These are phyloP conservation scores for Bostrychus sinensis DNA, from an alignment of 2,113 vertebrate species.

Conservation along the genomic window DNA sequence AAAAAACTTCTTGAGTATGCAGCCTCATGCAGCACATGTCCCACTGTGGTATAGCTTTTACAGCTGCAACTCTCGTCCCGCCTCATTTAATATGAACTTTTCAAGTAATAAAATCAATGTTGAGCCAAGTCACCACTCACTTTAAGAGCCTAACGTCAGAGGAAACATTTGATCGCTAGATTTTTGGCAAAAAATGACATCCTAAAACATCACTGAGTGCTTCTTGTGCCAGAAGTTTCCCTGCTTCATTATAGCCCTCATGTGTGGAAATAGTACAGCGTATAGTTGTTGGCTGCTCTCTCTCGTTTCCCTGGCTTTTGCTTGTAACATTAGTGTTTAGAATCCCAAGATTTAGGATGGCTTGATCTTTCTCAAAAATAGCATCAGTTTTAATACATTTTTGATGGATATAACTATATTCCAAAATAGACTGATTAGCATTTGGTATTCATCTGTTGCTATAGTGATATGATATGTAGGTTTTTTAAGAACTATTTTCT, in stretches of 20 bases:
- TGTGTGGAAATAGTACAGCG: conserved; percentile 21
- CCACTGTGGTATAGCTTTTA: conserved; percentile 37
- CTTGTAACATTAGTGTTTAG: no score
- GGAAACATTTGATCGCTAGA: conserved; percentile 23
- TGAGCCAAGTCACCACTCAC: conserved; percentile 56
- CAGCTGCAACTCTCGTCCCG: conserved; percentile 56
- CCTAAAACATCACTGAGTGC: conserved; percentile 33
- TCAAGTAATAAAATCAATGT: conserved; percentile 44
- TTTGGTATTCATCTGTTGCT: no score
- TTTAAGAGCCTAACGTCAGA: conserved; percentile 32
- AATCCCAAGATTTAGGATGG: no score
- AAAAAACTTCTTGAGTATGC: not conserved
- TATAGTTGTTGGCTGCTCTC: conserved; percentile 29
- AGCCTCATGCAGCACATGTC: conserved; percentile 30
- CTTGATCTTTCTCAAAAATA: no score
- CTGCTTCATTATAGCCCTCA: conserved; percentile 23
- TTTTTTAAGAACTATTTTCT: no score
- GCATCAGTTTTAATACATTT: no score
- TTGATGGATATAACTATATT: no score
- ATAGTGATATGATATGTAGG: no score
- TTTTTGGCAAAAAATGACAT: conserved; percentile 47
- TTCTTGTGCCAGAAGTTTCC: conserved; percentile 28
- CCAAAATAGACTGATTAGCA: no score
- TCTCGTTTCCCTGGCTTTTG: not conserved
- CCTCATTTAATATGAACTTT: conserved; percentile 48